A percentile compares a stretch with the other conserved stretches of the same genome.
phyloP scores from a whole-genome alignment of 2,797 vertebrate genomes.

The Trichosurus vulpecula region DNA sequence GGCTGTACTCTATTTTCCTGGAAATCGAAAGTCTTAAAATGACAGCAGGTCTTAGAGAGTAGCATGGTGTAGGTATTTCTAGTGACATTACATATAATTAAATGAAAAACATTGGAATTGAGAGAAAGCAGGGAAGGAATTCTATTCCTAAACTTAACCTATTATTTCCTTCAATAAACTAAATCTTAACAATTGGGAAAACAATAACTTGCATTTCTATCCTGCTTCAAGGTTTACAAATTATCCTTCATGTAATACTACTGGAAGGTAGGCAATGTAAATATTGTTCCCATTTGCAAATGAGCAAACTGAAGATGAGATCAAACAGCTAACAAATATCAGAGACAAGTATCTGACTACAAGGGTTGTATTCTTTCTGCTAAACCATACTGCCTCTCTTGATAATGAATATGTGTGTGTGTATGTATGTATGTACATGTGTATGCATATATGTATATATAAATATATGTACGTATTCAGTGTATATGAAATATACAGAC shows the following conservation, averaged over 20 bases:
- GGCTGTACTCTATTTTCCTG: not conserved
- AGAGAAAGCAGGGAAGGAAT: not conserved
- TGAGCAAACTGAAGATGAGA: not conserved
- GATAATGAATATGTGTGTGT: not conserved
- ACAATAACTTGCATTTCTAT: not conserved
- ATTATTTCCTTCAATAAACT: not conserved
- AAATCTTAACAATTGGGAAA: not conserved
- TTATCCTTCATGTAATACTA: not conserved
- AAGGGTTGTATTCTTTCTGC: not conserved
- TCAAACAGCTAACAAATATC: not conserved
- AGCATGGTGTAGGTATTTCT: constrained; percentile 14
- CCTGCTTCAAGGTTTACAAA: not conserved
- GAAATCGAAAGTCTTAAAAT: not conserved
- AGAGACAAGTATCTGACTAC: not conserved
- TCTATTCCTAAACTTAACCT: not conserved
- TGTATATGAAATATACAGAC: not conserved
- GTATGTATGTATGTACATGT: not conserved
- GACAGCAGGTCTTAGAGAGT: not conserved
- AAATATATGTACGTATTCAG: not conserved
- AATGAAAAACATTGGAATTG: not conserved
- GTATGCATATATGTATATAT: not conserved
- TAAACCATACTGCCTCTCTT: not conserved
- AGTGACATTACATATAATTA: not conserved
- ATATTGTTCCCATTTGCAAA: not conserved
- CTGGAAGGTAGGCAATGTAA: not conserved